Base-by-base conservation (phyloP, 2,113 vertebrate species). In the Ia io region DNA sequence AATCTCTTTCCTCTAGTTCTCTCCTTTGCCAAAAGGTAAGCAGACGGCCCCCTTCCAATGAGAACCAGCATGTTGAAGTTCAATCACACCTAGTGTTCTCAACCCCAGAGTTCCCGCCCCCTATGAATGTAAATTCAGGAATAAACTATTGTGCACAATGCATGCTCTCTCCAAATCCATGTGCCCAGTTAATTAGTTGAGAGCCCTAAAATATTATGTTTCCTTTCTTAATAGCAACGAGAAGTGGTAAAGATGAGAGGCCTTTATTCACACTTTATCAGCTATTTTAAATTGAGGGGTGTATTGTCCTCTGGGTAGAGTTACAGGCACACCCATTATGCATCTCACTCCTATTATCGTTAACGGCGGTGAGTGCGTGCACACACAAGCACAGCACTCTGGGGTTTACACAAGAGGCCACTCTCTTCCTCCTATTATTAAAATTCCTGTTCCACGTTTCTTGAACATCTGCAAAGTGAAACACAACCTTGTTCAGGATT, bases 141-240 rank as follows among this genome's bases (percentile, higher is more conserved):
- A n/a, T 63, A 56, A 69, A 47, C 67, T 32, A 13, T 22, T 89
- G 40, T 67, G 79, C 9, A 69, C 35, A 61, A 65, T 74, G 67
- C 61, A 22, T 17, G 18, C 14, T 71, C 42, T 59, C 59, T 94
- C 85, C 69, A 79, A 88, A 80, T 88, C 69, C 76, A 85, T 84
- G 83, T 1, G 49, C 69, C 70, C 69, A 44, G 69, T 88, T 96
- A 95, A 96, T 96, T 86, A 92, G 95, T 35, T 93, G 13, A 96
- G 88, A 87, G 85, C 32, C 51, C 37, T 83, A 88, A 94, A 92
- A 91, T 79, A 51, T 88, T 90, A 77, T 93, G 86, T 91, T 91
- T 96, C 56, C 84, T 80, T 95, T 94, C 94, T 91, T 92, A 84
- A 95, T 67, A 84, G 85, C 93, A 97, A 83, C n/a, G 70, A 96